Evolutionary conservation across 2,797 vertebrate genomes (phyloP), one percentile per base, ranked within the genome.

Genomic region (Erpetoichthys calabaricus): DNA sequence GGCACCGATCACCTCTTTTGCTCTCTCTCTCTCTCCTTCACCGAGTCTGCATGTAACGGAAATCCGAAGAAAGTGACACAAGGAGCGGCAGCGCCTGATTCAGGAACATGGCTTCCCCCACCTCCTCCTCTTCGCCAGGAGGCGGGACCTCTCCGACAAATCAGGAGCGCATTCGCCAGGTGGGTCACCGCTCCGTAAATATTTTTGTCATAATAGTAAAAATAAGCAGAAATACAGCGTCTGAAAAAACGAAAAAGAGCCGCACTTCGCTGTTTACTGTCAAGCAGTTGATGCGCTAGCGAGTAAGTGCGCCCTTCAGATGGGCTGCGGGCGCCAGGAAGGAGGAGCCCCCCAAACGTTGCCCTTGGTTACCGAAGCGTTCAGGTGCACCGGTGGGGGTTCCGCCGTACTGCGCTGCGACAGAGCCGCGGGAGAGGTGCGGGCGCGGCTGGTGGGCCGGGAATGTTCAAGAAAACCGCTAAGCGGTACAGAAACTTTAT

Each of bases 131-230:
- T 57, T 72, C 79, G 4, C 82, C 79, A 64, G 86, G 76, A 77
- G 82, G 76, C 72, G 86, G 74, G 60, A 77, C 79, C 55, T 86
- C 84, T 59, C 76, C 69, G n/a, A 81, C 74, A 65, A 77, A 76
- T 54, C 79, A 83, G 58, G 75, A 80, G 58, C 80, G 73, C 64
- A 72, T 79, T 73, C 78, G 84, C 65, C 86, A 91, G 90, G 90
- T 91, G 79, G 70, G 80, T 73, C 46, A 65, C 67, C 45, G 47
- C 9, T 50, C 6, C 2, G 44, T 51, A 25, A 25, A 25, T 25
- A 25, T 25, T 25, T 25, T 25, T 25, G 25, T 25, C 25, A 25
- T 25, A 25, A 25, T 25, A 25, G 25, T 25, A 25, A 25, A 25
- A 25, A 25, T 25, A 25, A 25, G 25, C 25, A 25, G 25, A 25